Conservation (phyloP, 2,797 vertebrate genomes). For the Haliaeetus vocifer region DNA sequence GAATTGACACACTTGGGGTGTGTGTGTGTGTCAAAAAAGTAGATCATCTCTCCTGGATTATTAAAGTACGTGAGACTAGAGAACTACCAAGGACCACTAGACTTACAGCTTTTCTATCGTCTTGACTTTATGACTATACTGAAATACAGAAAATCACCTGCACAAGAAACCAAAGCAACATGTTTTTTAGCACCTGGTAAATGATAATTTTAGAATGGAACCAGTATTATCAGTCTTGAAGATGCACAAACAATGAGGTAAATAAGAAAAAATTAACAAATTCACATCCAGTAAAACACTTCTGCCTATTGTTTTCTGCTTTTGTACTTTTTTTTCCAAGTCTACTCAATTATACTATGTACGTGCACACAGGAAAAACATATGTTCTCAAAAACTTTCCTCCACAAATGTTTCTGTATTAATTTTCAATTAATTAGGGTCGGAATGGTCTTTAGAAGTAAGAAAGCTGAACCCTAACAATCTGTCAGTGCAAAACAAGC, state of each 20-base stretch:
- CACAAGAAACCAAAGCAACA: not conserved
- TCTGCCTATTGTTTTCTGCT: not conserved
- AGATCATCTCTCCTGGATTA: not conserved
- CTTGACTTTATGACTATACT: not conserved
- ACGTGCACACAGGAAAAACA: not conserved
- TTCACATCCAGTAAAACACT: not conserved
- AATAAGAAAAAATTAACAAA: not conserved
- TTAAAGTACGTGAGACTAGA: constrained; percentile 13
- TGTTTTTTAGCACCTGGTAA: not conserved
- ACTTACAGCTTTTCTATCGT: not conserved
- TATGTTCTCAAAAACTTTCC: not conserved
- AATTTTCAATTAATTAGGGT: not conserved
- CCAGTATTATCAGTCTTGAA: not conserved
- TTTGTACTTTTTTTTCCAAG: not conserved
- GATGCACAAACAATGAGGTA: not conserved
- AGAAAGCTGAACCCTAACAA: not conserved
- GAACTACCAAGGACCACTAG: not conserved
- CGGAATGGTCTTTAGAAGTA: not conserved
- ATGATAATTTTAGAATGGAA: not conserved
- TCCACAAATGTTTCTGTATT: not conserved
- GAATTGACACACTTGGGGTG: constrained; percentile 17
- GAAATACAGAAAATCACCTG: not conserved
- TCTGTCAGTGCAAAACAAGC: constrained; percentile 13
- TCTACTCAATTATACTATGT: not conserved
- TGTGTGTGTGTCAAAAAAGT: not conserved